phyloP scores from a whole-genome alignment of 2,888 invertebrate genomes.

The Muschampia plurimacula region DNA sequence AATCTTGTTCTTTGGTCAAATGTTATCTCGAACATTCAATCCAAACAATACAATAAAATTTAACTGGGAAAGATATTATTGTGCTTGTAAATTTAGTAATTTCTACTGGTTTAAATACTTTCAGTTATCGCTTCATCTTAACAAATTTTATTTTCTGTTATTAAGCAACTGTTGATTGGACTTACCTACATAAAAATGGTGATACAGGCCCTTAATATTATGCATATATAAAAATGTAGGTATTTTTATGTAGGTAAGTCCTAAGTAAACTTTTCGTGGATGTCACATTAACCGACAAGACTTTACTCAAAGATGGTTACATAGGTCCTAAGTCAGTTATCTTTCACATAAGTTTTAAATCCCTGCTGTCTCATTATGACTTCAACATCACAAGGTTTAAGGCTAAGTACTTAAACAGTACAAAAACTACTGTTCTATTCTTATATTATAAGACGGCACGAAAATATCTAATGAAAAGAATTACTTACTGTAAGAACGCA shows the following conservation, averaged over 20 bases:
- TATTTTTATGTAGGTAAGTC: no score
- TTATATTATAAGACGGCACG: slow-evolving; percentile 3
- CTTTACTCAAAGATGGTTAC: no score
- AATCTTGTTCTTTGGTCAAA: not conserved
- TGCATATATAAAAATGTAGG: no score
- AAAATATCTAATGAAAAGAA: slow-evolving; percentile 41
- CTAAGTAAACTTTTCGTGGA: no score
- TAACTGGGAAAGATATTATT: not conserved
- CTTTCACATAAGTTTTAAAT: not conserved
- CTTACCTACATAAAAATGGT: no score
- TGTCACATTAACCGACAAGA: no score
- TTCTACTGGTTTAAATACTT: not conserved
- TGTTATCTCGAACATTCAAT: not conserved
- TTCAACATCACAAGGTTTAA: not conserved
- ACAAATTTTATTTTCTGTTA: not conserved
- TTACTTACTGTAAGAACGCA: slow-evolving; percentile 47
- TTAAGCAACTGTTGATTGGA: not conserved
- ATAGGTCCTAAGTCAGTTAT: no score
- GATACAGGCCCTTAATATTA: no score
- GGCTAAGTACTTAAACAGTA: not conserved
- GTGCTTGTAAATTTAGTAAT: not conserved
- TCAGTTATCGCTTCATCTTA: not conserved
- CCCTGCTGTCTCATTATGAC: not conserved
- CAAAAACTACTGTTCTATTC: not conserved
- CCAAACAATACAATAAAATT: not conserved